Evolutionary conservation across 1,140 invertebrate genomes (phyloP).

Genomic region (Drosophila teissieri): DNA sequence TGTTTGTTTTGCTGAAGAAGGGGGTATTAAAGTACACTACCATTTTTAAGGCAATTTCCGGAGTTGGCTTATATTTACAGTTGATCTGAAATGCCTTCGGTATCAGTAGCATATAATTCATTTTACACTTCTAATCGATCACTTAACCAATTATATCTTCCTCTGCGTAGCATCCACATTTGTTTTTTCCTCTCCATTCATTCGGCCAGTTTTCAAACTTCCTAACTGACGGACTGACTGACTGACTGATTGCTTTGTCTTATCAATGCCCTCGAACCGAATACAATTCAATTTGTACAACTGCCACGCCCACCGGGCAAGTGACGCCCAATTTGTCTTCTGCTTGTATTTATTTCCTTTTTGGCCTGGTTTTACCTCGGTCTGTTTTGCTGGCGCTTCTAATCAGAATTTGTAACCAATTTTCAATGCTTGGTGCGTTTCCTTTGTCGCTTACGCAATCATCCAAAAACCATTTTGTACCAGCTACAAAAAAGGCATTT

Average conservation of each 20-base stretch:
- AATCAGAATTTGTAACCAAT: slow-evolving; percentile 82
- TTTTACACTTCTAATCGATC: slow-evolving; percentile 52
- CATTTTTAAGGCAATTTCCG: too few relatives aligned
- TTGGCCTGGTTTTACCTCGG: slow-evolving; percentile 50
- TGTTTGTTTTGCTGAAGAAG: too few relatives aligned
- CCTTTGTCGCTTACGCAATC: slow-evolving; percentile 78
- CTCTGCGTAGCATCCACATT: slow-evolving; percentile 34
- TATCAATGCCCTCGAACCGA: slow-evolving; percentile 60
- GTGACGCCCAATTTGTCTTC: slow-evolving; percentile 36
- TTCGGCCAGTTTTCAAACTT: slow-evolving; percentile 56
- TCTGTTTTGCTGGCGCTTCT: slow-evolving; percentile 69
- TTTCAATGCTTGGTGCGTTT: slow-evolving; percentile 72
- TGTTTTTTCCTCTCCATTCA: slow-evolving; percentile 26
- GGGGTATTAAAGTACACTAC: too few relatives aligned
- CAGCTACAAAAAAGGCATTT: slow-evolving; percentile 61
- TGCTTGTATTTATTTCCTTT: slow-evolving; percentile 21
- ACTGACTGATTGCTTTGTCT: slow-evolving; percentile 81
- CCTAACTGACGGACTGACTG: slow-evolving; percentile 50
- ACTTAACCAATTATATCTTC: slow-evolving; percentile 47
- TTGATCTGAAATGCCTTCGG: not conserved
- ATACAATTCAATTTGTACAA: slow-evolving; percentile 79
- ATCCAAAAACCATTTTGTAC: slow-evolving; percentile 43
- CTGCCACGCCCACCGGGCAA: slow-evolving; percentile 61
- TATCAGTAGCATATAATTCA: slow-evolving; percentile 5
- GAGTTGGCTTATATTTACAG: not conserved